Conservation (phyloP, 1,140 invertebrate genomes). For the Anastrepha obliqua region DNA sequence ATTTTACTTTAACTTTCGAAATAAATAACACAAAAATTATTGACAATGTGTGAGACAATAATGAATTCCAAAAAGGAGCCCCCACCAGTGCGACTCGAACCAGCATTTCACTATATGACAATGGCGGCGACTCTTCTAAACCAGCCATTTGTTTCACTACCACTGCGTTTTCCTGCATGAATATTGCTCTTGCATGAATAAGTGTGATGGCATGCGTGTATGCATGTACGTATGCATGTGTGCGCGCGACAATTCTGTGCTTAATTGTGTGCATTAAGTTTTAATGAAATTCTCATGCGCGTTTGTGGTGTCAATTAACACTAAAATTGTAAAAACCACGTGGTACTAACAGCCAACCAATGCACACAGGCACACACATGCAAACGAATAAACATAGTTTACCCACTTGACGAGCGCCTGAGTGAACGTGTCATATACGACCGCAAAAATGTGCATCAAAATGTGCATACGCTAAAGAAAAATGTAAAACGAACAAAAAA, state of each 20-base stretch:
- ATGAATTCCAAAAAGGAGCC: too few species aligned
- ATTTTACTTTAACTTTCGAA: too few species aligned
- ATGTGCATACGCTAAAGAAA: not conserved
- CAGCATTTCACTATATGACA: too few species aligned
- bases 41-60: too few species aligned
- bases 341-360: conserved; percentile 16
- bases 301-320: conserved; percentile 53
- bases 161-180: not conserved
- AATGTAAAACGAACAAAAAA: not conserved
- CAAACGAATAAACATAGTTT: not conserved
- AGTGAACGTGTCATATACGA: conserved; percentile 34
- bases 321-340: conserved; percentile 42
- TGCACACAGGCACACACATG: not conserved
- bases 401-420: not conserved
- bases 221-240: not conserved
- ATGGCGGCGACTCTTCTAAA: too few species aligned
- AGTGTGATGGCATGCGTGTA: not conserved
- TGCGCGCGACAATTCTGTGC: conserved; percentile 43
- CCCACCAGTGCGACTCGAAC: too few species aligned
- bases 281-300: conserved; percentile 51
- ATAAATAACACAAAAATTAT: too few species aligned
- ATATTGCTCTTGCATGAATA: not conserved
- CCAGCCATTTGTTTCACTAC: not conserved
- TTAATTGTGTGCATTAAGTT: conserved; percentile 52
- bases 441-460: conserved; percentile 1